Conservation (phyloP, 2,888 invertebrate species). For the Brachynemurus nebulosus region DNA sequence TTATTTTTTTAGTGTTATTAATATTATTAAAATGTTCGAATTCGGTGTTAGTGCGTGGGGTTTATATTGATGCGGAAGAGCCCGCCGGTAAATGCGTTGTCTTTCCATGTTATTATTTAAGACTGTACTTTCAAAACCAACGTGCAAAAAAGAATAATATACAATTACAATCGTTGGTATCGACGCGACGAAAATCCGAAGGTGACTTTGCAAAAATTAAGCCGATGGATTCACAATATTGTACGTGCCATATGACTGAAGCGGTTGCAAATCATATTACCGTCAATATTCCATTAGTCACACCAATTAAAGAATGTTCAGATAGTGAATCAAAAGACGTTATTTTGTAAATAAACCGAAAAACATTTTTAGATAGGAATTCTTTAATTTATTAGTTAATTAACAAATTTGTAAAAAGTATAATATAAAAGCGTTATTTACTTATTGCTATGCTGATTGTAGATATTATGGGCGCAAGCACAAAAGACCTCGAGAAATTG, state of each 20-base stretch:
- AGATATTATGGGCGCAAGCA: no score
- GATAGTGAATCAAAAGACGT: not conserved
- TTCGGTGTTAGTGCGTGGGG: constrained; percentile 72
- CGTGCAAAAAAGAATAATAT: constrained; percentile 39
- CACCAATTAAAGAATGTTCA: not conserved
- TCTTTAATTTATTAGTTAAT: no score
- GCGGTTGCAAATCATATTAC: constrained; percentile 4
- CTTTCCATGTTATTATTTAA: constrained; percentile 70
- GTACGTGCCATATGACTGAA: constrained; percentile 6
- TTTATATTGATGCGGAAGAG: constrained; percentile 78
- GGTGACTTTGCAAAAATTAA: constrained; percentile 1
- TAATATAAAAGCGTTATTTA: no score
- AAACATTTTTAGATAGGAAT: no score
- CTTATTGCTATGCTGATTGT: no score
- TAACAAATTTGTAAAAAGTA: no score
- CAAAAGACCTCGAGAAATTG: no score
- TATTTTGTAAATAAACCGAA: not conserved
- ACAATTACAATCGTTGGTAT: constrained; percentile 19
- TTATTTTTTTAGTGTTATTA: constrained; percentile 56
- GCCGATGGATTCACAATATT: not conserved
- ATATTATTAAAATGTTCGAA: constrained; percentile 75
- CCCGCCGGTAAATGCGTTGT: constrained; percentile 69
- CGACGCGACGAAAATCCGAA: constrained; percentile 14
- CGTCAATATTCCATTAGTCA: constrained; percentile 5
- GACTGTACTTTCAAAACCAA: constrained; percentile 59